Conservation (phyloP, 2,113 vertebrate genomes). For the Grammomys surdaster region DNA sequence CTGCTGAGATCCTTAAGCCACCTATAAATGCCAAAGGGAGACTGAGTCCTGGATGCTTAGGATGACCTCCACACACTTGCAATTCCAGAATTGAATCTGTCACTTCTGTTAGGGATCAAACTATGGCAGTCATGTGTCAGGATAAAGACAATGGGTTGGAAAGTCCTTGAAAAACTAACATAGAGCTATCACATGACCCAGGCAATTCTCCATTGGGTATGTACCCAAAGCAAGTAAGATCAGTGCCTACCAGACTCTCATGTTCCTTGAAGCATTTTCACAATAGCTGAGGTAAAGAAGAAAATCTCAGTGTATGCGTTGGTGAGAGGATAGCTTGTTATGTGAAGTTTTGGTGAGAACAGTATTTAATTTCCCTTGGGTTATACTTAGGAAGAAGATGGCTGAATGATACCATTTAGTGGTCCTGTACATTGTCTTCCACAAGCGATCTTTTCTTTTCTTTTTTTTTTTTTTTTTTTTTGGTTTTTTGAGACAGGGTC, state of each 20-base stretch:
- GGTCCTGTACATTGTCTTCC: not conserved
- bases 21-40: not conserved
- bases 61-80: not conserved
- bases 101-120: not conserved
- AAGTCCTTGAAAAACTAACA: not conserved
- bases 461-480: too few relatives aligned
- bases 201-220: not conserved
- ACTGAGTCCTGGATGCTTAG: not conserved
- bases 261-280: not conserved
- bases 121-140: not conserved
- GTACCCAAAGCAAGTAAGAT: not conserved
- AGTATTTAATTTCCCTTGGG: not conserved
- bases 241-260: not conserved
- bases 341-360: not conserved
- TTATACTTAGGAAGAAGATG: not conserved
- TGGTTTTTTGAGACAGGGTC: too few relatives aligned
- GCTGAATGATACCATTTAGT: not conserved
- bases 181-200: too few relatives aligned
- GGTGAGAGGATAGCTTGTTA: not conserved
- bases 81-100: not conserved
- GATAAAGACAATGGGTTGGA: not conserved
- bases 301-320: too few relatives aligned
- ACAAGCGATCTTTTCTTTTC: not conserved
- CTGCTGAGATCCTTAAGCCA: not conserved
- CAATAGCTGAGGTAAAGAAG: not conserved